Evolutionary conservation across 2,888 invertebrate species (phyloP).

Genomic region (Molanna angustata): DNA sequence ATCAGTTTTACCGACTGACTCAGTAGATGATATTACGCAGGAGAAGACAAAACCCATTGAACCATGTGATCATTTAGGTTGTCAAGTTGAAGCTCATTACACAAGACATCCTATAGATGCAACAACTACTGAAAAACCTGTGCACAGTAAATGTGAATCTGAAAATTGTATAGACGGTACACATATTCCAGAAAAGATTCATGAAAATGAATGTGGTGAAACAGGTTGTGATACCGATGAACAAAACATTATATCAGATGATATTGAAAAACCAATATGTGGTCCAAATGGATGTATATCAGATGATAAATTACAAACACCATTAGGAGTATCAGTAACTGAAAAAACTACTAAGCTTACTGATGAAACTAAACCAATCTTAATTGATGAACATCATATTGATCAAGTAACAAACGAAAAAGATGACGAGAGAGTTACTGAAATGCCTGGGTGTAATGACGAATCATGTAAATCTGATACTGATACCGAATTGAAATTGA

Average conservation of each 20-base stretch:
- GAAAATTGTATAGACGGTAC: conserved; percentile 11
- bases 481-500: too few species aligned
- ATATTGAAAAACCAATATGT: conserved; percentile 24
- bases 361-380: conserved; percentile 16
- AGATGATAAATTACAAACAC: conserved; percentile 7
- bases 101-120: conserved; percentile 20
- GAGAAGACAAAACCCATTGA: conserved; percentile 4
- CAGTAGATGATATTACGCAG: conserved; percentile 25
- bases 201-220: conserved; percentile 36
- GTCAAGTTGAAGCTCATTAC: conserved; percentile 26
- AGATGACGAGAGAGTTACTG: neutral
- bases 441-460: neutral
- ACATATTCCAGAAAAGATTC: conserved; percentile 28
- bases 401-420: conserved; percentile 5
- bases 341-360: conserved; percentile 9
- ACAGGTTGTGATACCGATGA: conserved; percentile 36
- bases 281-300: conserved; percentile 25
- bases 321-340: conserved; percentile 1
- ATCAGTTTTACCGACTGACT: conserved; percentile 31
- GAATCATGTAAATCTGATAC: neutral
- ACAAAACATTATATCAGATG: conserved; percentile 23
- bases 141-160: conserved; percentile 7
- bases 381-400: neutral
- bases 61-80: conserved; percentile 23
- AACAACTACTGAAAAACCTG: conserved; percentile 4